A percentile compares a stretch with the other conserved stretches of the same genome.
Conservation (phyloP, 2,113 vertebrate species). For the Tenebrosternarchus preto region DNA sequence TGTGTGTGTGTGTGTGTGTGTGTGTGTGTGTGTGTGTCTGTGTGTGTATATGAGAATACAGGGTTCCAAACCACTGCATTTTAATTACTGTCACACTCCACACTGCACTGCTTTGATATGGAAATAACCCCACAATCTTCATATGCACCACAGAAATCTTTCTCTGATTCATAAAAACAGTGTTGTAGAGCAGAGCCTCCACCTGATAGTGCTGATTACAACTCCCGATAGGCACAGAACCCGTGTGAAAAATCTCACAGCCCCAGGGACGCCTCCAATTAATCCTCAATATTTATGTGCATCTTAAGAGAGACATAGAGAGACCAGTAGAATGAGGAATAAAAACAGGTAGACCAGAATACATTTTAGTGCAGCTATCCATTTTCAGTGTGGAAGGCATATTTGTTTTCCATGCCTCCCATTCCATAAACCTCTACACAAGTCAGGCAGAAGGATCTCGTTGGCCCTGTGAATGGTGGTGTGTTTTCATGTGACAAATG, state of each 20-base stretch:
- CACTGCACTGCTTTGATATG: conserved; percentile 96
- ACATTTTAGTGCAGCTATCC: not conserved
- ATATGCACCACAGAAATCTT: conserved; percentile 91
- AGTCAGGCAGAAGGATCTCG: not conserved
- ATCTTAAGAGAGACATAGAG: conserved; percentile 46
- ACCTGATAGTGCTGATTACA: conserved; percentile 89
- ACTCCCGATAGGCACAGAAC: conserved; percentile 61
- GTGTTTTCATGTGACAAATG: conserved; percentile 19
- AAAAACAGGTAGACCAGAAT: conserved; percentile 61
- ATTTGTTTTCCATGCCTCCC: conserved; percentile 20
- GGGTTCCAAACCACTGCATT: conserved; percentile 91
- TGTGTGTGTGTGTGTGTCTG: conserved; percentile 35
- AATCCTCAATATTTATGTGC: conserved; percentile 72
- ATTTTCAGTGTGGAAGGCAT: not conserved
- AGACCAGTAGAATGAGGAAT: not conserved
- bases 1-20: conserved; percentile 36
- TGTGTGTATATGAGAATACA: conserved; percentile 27
- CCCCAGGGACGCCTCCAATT: conserved; percentile 68
- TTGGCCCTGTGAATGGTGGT: conserved; percentile 5
- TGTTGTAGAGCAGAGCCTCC: conserved; percentile 83
- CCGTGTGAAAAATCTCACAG: conserved; percentile 59
- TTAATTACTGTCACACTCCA: conserved; percentile 96
- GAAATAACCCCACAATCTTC: conserved; percentile 91
- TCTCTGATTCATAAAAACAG: conserved; percentile 98
- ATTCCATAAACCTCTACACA: conserved; percentile 22